These are phyloP conservation scores for Takifugu bimaculatus DNA, from an alignment of 2,113 vertebrate genomes.

Conservation along the genomic window DNA sequence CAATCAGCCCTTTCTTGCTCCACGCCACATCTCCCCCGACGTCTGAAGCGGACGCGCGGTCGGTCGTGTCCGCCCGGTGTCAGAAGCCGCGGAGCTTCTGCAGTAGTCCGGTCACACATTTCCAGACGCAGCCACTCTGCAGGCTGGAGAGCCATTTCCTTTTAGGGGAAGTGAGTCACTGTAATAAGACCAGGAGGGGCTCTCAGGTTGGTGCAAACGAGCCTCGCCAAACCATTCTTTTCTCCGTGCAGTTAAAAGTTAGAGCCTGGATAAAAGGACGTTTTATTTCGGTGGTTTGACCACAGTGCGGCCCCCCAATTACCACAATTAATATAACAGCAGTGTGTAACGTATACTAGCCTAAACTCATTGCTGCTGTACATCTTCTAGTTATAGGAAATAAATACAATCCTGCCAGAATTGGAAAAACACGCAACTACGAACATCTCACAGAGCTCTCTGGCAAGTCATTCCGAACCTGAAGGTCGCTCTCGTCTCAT, in stretches of 20 bases:
- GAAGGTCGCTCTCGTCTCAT: neutral
- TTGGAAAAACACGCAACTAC: neutral
- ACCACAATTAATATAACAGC: neutral
- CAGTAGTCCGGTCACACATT: constrained; percentile 48
- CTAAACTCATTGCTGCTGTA: too few species aligned
- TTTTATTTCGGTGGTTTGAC: constrained; percentile 8
- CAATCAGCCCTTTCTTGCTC: too few species aligned
- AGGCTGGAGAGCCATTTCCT: constrained; percentile 67
- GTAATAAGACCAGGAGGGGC: constrained; percentile 63
- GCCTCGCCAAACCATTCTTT: constrained; percentile 33
- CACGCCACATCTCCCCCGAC: constrained; percentile 14
- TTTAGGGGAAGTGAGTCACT: constrained; percentile 71
- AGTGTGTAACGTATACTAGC: too few species aligned
- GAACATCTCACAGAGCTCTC: neutral
- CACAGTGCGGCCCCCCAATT: neutral
- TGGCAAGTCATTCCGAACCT: too few species aligned
- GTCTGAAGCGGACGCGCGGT: constrained; percentile 39
- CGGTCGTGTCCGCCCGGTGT: constrained; percentile 56
- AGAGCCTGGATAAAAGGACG: constrained; percentile 7
- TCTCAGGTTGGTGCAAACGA: constrained; percentile 49
- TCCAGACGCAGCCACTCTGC: constrained; percentile 61
- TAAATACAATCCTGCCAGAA: neutral
- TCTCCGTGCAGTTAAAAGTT: constrained; percentile 8
- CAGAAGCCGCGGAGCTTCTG: constrained; percentile 44
- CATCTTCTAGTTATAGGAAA: neutral